phyloP scores from a whole-genome alignment of 2,797 vertebrate genomes.

The Liasis olivaceus region DNA sequence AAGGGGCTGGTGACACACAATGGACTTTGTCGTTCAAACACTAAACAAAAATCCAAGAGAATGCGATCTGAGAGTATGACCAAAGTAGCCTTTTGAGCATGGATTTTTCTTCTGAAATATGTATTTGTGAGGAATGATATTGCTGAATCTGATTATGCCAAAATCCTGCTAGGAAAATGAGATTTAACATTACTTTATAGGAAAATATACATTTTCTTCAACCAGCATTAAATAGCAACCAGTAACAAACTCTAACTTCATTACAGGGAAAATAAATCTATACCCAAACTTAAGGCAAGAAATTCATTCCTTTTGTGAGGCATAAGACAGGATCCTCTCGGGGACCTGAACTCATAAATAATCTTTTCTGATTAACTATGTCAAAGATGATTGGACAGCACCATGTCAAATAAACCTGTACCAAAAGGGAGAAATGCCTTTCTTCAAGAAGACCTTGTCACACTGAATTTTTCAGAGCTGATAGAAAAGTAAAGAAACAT shows the following conservation, averaged over 20 bases:
- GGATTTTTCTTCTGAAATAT: background rate
- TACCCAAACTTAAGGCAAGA: background rate
- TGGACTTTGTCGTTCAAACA: background rate
- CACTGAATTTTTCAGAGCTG: background rate
- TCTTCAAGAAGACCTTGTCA: slow-evolving; percentile 19
- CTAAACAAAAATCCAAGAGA: background rate
- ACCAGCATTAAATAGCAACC: background rate
- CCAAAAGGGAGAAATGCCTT: slow-evolving; percentile 8
- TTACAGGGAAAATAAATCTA: background rate
- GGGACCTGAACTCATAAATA: slow-evolving; percentile 19
- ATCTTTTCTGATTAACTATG: slow-evolving; percentile 4
- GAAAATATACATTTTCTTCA: background rate
- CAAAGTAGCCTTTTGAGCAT: background rate
- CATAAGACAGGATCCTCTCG: background rate
- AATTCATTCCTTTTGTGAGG: slow-evolving; percentile 2
- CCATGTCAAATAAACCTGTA: background rate
- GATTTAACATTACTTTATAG: background rate
- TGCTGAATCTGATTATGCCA: too few species aligned
- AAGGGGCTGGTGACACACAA: background rate
- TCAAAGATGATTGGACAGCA: slow-evolving; percentile 2
- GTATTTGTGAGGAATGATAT: background rate
- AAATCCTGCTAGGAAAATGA: background rate
- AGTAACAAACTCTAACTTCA: background rate
- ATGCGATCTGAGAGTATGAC: background rate
- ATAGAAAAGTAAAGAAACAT: background rate